Evolutionary conservation across 2,113 vertebrate species (phyloP).

Genomic region (Hirundichthys speculiger): DNA sequence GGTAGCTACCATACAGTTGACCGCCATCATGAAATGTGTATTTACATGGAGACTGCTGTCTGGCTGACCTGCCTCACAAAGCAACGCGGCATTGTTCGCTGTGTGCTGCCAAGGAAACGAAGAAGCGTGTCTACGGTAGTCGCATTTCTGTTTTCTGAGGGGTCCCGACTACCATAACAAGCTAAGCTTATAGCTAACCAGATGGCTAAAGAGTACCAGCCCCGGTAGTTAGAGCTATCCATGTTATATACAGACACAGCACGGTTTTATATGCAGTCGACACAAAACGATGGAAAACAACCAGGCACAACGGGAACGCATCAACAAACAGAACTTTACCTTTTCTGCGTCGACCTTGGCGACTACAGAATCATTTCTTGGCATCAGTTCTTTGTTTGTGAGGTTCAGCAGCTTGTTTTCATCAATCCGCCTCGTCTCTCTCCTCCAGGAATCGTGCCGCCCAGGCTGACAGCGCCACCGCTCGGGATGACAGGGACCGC

Average conservation of each 20-base stretch:
- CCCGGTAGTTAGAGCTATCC: conserved; percentile 45
- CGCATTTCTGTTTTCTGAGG: background rate
- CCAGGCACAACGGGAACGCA: background rate
- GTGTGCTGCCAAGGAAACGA: conserved; percentile 1
- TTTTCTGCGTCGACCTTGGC: conserved; percentile 52
- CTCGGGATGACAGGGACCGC: conserved; percentile 64
- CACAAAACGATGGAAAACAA: conserved; percentile 5
- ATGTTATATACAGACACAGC: conserved; percentile 42
- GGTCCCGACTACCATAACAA: conserved; percentile 14
- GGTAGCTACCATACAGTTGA: conserved; percentile 25
- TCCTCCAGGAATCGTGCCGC: conserved; percentile 69
- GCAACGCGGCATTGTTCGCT: conserved; percentile 26
- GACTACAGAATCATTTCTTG: conserved; percentile 51
- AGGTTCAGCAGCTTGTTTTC: conserved; percentile 55
- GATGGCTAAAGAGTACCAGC: conserved; percentile 23
- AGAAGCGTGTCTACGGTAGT: background rate
- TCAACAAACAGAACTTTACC: conserved; percentile 47
- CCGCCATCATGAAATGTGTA: conserved; percentile 45
- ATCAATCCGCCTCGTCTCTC: conserved; percentile 67
- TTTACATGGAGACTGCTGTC: conserved; percentile 45
- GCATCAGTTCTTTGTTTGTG: conserved; percentile 47
- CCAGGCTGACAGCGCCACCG: conserved; percentile 69
- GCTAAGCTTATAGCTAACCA: conserved; percentile 33
- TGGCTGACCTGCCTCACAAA: conserved; percentile 18
- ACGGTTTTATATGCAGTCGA: conserved; percentile 27